Evolutionary conservation across 2,888 invertebrate species (phyloP).

Genomic region (Idaea straminata): DNA sequence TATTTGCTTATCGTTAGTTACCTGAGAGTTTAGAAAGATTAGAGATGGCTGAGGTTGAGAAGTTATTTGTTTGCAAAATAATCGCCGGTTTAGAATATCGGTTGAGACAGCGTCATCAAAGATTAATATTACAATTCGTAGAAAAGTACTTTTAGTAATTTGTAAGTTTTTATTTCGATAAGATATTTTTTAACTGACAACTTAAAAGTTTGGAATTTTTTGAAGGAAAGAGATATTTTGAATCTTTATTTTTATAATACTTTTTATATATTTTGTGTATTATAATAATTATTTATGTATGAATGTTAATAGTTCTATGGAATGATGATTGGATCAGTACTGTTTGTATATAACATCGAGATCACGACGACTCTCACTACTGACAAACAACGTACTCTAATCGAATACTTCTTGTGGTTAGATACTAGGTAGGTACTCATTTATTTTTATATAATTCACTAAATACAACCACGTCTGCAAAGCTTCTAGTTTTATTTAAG

Average conservation of each 20-base stretch:
- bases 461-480: too few species aligned
- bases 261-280: too few species aligned
- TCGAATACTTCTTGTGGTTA: not conserved
- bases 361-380: constrained; percentile 6
- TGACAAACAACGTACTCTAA: not conserved
- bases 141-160: not conserved
- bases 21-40: constrained; percentile 43
- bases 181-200: not conserved
- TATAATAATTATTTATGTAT: not conserved
- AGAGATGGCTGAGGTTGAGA: constrained; percentile 30
- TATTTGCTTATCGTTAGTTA: constrained; percentile 70
- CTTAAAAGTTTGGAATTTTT: not conserved
- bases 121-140: constrained; percentile 3
- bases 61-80: constrained; percentile 29
- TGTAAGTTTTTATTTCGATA: not conserved
- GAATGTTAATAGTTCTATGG: constrained; percentile 11
- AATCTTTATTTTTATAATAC: too few species aligned
- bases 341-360: constrained; percentile 25
- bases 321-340: constrained; percentile 18
- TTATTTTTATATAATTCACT: too few species aligned
- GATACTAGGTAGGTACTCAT: not conserved
- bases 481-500: too few species aligned
- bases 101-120: constrained; percentile 6
- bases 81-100: constrained; percentile 12
- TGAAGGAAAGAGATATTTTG: too few species aligned